Evolutionary conservation across 1,140 invertebrate genomes (phyloP), one percentile per base, ranked within the genome.

Genomic region (Zelostemma sp.): DNA sequence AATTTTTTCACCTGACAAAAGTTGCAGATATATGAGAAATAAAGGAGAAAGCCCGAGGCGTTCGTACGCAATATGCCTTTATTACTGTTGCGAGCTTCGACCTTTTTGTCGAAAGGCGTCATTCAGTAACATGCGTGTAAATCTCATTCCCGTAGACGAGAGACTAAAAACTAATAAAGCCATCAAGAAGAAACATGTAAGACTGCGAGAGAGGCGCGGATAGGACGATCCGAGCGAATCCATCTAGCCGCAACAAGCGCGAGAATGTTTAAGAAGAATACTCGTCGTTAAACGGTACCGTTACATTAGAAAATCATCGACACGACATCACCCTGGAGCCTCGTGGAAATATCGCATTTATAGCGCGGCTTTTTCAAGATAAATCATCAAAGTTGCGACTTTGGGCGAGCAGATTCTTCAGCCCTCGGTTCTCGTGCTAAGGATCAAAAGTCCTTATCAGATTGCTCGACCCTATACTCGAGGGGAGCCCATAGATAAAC

Each of bases 361-460:
- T 21, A 21, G 21, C 21, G 16, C 45, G 8, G 12, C 21, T 28
- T 31, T 15, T 33, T 14, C 18, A 16, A 49, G 14, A 15, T 49
- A 15, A 31, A 49, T 17, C 47, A 3, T 31, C 9, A 31, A 49
- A 49, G 21, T 14, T 49, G 21, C n/a, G n/a, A n/a, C 8, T 19
- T 47, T 25, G n/a, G 11, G 25, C 19, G 11, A n/a, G 11, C 47
- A 12, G 45, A 53, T 33, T 40, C 21, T 40, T 53, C 16, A 19
- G 33, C 49, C 33, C 49, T 40, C 18, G 6, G 14, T 53, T 28
- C 15, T 15, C 2, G 19, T 46, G 19, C 14, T 58, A 55, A 72
- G 68, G 71, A 73, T 73, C 62, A 68, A 75, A 71, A 71, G 57
- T 69, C 61, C 54, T 74, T 76, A 76, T 76, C 74, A 72, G 74